Evolutionary conservation across 2,797 vertebrate genomes (phyloP).

Genomic region (Scleropages formosus): DNA sequence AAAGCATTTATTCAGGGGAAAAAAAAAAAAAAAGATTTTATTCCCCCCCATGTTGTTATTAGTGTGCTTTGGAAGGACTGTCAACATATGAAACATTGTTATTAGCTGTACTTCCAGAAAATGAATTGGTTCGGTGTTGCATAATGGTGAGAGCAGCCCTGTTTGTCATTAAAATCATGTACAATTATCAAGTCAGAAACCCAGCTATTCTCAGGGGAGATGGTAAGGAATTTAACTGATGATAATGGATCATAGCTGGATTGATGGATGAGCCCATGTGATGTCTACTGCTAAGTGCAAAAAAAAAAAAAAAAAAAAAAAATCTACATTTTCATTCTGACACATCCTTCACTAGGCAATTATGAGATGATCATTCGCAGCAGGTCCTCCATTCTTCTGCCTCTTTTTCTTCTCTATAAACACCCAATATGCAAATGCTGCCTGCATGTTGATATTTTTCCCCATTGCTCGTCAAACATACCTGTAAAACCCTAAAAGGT

Average conservation of each 20-base stretch:
- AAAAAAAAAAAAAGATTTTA: too few relatives aligned
- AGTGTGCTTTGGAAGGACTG: slow-evolving; percentile 58
- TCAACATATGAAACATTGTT: too few relatives aligned
- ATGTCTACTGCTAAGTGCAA: slow-evolving; percentile 34
- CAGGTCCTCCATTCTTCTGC: slow-evolving; percentile 21
- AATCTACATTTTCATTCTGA: slow-evolving; percentile 51
- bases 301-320: too few relatives aligned
- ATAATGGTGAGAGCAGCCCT: too few relatives aligned
- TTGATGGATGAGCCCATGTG: slow-evolving; percentile 53
- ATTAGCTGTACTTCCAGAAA: too few relatives aligned
- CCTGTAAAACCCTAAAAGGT: slow-evolving; percentile 28
- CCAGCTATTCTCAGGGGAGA: too few relatives aligned
- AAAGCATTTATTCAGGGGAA: too few relatives aligned
- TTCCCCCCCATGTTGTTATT: slow-evolving; percentile 55
- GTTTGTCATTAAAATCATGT: too few relatives aligned
- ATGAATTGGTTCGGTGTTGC: too few relatives aligned
- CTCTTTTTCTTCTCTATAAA: slow-evolving; percentile 22
- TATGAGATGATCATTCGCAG: slow-evolving; percentile 44
- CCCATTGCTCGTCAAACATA: slow-evolving; percentile 34
- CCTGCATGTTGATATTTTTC: slow-evolving; percentile 32
- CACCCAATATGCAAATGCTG: neutral
- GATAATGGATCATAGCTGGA: slow-evolving; percentile 44
- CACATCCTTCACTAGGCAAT: slow-evolving; percentile 57
- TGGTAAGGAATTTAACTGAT: too few relatives aligned
- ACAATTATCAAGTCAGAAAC: too few relatives aligned